A percentile compares a stretch with the other conserved stretches of the same genome.
These are phyloP conservation scores for Drosophila quadrilineata DNA, from an alignment of 1,140 invertebrate genomes.

Conservation along the genomic window DNA sequence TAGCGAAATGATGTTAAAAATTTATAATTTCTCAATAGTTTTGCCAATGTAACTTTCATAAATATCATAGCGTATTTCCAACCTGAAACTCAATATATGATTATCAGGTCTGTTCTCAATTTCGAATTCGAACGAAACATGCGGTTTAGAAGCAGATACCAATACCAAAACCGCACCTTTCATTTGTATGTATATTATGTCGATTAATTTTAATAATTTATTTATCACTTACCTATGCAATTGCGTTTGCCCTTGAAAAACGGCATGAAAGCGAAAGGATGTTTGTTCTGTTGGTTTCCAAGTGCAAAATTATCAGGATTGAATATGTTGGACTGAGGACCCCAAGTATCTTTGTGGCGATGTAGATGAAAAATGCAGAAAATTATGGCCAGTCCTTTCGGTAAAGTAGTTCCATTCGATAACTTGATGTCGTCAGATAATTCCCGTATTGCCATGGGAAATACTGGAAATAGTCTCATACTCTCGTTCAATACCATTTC, in stretches of 20 bases:
- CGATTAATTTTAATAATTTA: background rate
- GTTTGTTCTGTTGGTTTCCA: constrained; percentile 48
- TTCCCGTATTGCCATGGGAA: constrained; percentile 43
- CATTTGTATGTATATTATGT: background rate
- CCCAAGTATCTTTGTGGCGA: constrained; percentile 62
- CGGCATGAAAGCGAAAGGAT: constrained; percentile 71
- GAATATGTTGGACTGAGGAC: constrained; percentile 60
- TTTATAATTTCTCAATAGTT: constrained; percentile 46
- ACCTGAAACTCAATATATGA: too few species aligned
- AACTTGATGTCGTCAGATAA: constrained; percentile 30
- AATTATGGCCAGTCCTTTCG: constrained; percentile 53
- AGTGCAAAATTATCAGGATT: constrained; percentile 75
- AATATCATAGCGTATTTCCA: constrained; percentile 52
- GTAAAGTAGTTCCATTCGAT: constrained; percentile 51
- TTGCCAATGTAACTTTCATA: constrained; percentile 44
- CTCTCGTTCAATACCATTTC: constrained; percentile 85
- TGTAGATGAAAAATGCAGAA: constrained; percentile 64
- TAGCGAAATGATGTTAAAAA: constrained; percentile 33
- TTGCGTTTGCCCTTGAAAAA: constrained; percentile 71
- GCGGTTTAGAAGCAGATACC: too few species aligned
- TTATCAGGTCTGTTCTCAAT: too few species aligned
- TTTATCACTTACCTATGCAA: constrained; percentile 69
- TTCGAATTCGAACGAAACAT: too few species aligned
- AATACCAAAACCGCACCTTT: too few species aligned
- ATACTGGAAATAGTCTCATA: constrained; percentile 80